Base-by-base conservation (phyloP, 2,797 vertebrate genomes). In the Melanogrammus aeglefinus region DNA sequence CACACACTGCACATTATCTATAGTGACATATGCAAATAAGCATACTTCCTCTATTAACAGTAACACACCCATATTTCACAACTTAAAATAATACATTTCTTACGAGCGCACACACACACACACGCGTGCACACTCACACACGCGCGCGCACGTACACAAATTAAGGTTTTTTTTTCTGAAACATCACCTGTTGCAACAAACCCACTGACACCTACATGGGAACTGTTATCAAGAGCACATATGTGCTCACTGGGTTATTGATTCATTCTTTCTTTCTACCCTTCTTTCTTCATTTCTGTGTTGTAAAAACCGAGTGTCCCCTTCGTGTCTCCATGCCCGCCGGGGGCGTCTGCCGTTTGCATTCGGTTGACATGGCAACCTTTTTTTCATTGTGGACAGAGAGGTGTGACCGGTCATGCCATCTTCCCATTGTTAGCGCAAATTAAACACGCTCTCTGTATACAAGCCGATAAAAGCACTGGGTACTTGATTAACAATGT, bases 21-120 rank as follows among this genome's bases (percentile, higher is more conserved):
- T 2, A 71, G 3, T 39, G 21, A 71, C 63, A 71, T 27, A 71
- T 18, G 36, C 33, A 77, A n/a, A 47, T 69, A 72, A 16, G 35
- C 36, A 77, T 38, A 72, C 38, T 24, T 63, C 57, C 57, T 63
- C 57, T 63, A n/a, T 63, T 63, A 24, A 63, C n/a, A 63, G 21
- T 63, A 63, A 24, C 57, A 63, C 57, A 24, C 57, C 9, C 57
- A 24, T 63, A 63, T 6, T 63, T 63, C 57, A n/a, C 57, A 63
- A 63, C 57, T 63, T 63, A n/a, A 63, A 63, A 18, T 18, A 44
- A 10, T 44, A 44, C 41, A 44, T 51, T 51, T 51, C 1, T 51
- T 18, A 18, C 47, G 6, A 7, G 24, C 57, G 0, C 57, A 24
- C n/a, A 63, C 57, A 2, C 57, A 24, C 57, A 10, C 57, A 24